phyloP scores from a whole-genome alignment of 2,797 vertebrate genomes.

The Lepus townsendii region DNA sequence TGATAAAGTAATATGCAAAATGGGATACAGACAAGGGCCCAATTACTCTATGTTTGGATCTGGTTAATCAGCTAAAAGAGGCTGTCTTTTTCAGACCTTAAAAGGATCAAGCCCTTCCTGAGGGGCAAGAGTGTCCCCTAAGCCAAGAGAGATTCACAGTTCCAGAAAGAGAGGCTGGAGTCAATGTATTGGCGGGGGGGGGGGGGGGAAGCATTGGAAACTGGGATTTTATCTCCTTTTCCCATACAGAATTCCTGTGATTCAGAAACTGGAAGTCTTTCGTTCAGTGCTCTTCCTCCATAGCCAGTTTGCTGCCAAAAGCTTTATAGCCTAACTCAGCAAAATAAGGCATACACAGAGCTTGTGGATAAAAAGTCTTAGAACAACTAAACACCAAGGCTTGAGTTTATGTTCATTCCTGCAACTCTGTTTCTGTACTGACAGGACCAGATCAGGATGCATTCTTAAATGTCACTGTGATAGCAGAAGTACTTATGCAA shows the following conservation, averaged over 20 bases:
- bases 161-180: neutral
- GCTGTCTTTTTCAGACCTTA: neutral
- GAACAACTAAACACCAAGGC: neutral
- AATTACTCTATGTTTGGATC: neutral
- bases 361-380: neutral
- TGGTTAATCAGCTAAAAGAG: neutral
- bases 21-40: neutral
- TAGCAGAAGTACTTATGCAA: conserved; percentile 73
- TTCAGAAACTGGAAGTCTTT: conserved; percentile 31
- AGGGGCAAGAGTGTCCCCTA: neutral
- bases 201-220: neutral
- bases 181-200: neutral
- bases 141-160: neutral
- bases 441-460: conserved; percentile 44
- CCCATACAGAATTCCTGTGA: neutral
- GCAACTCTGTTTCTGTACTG: conserved; percentile 34
- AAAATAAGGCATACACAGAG: conserved; percentile 20
- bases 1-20: conserved; percentile 7
- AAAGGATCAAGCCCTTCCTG: neutral
- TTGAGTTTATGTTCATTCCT: conserved; percentile 32
- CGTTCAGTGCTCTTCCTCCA: conserved; percentile 3
- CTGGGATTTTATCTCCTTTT: conserved; percentile 34
- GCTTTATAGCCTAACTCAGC: conserved; percentile 44
- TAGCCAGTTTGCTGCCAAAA: neutral
- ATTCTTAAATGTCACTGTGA: conserved; percentile 65